Conservation (phyloP, 2,888 invertebrate genomes). For the Cordylochernes scorpioides region DNA sequence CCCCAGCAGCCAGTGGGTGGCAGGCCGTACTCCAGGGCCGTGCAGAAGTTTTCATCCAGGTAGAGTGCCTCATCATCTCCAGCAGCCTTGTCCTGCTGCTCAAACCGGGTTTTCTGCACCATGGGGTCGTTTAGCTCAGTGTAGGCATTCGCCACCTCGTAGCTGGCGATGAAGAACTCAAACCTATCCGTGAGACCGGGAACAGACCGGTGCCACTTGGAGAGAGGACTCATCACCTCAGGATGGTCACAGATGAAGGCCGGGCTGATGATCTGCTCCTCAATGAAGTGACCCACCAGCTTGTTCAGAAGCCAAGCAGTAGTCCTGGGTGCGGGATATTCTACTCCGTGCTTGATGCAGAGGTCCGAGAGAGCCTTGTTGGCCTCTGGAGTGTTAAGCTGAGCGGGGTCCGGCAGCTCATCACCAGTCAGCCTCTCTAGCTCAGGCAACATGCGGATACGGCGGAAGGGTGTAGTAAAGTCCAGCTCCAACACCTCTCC, state of each 20-base stretch:
- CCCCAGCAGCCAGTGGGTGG: slow-evolving; percentile 99
- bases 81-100: slow-evolving; percentile 87
- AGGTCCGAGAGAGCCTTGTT: slow-evolving; percentile 49
- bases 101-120: slow-evolving; percentile 76
- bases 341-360: slow-evolving; percentile 56
- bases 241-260: slow-evolving; percentile 93
- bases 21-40: slow-evolving; percentile 83
- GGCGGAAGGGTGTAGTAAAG: slow-evolving; percentile 86
- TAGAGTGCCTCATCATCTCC: slow-evolving; percentile 96
- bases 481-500: slow-evolving; percentile 79
- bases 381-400: slow-evolving; percentile 27
- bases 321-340: slow-evolving; percentile 77
- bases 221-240: slow-evolving; percentile 91
- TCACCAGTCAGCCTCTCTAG: slow-evolving; percentile 45
- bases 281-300: slow-evolving; percentile 80
- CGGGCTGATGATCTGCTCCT: slow-evolving; percentile 79
- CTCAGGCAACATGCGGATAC: slow-evolving; percentile 67
- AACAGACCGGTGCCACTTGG: slow-evolving; percentile 73
- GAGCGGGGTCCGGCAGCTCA: slow-evolving; percentile 20
- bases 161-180: slow-evolving; percentile 84
- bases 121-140: slow-evolving; percentile 95
- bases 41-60: slow-evolving; percentile 90
- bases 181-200: slow-evolving; percentile 84
- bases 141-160: slow-evolving; percentile 94
- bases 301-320: slow-evolving; percentile 81